Conservation (phyloP, 2,888 invertebrate genomes). For the Drosophila prolongata region DNA sequence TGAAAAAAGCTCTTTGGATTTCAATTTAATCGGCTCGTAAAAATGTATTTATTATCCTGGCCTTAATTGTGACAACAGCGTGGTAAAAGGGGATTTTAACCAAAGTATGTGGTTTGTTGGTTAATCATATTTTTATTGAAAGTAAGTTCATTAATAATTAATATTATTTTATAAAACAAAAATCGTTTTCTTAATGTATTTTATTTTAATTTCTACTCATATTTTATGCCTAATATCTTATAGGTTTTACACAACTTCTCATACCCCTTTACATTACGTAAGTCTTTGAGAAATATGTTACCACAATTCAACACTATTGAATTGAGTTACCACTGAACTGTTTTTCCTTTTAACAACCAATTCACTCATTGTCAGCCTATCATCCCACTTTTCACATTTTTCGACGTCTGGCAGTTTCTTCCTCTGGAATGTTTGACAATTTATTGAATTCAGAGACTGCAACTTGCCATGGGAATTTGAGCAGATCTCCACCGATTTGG, state of each 20-base stretch:
- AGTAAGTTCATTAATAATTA: too few relatives aligned
- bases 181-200: background rate
- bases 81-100: background rate
- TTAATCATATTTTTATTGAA: background rate
- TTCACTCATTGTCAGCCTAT: background rate
- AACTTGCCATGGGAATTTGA: conserved; percentile 16
- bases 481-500: conserved; percentile 12
- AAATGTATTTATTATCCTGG: too few relatives aligned
- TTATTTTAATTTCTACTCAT: background rate
- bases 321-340: background rate
- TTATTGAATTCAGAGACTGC: conserved; percentile 14
- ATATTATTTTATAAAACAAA: too few relatives aligned
- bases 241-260: background rate
- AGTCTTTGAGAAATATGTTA: background rate
- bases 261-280: too few relatives aligned
- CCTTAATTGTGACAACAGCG: background rate
- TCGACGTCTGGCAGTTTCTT: background rate
- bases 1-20: conserved; percentile 10
- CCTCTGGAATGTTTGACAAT: background rate
- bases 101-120: too few relatives aligned
- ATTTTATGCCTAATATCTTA: too few relatives aligned
- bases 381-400: background rate
- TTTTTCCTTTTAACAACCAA: conserved; percentile 8
- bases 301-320: background rate
- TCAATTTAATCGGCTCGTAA: conserved; percentile 1